A percentile compares a stretch with the other conserved stretches of the same genome.
Evolutionary conservation across 2,888 invertebrate genomes (phyloP).

Genomic region (Ornithoptera alexandrae): DNA sequence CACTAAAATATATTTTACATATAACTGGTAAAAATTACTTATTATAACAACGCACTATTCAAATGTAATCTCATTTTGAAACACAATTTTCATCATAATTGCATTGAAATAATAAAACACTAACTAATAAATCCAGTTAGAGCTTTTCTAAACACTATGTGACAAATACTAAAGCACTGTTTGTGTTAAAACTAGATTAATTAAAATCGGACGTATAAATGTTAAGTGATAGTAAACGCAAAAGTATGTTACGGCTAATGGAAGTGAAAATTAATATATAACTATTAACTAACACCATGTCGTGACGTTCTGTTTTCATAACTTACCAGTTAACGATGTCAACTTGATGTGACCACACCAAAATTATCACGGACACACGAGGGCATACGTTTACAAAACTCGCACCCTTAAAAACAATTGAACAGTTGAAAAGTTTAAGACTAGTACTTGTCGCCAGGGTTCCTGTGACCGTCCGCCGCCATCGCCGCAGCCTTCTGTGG

Average conservation of each 20-base stretch:
- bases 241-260: constrained; percentile 45
- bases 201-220: constrained; percentile 50
- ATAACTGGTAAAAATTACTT: neutral
- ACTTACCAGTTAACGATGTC: neutral
- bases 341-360: neutral
- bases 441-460: constrained; percentile 41
- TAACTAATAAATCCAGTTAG: no score
- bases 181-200: constrained; percentile 38
- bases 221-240: constrained; percentile 53
- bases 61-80: no score
- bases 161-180: neutral
- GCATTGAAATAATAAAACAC: neutral
- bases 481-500: constrained; percentile 85
- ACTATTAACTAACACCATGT: constrained; percentile 7
- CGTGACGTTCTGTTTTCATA: neutral
- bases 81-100: neutral
- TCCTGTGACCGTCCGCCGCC: constrained; percentile 77
- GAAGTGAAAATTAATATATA: constrained; percentile 42
- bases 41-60: no score
- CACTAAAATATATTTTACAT: neutral
- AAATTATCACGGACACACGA: neutral
- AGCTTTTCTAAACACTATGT: neutral
- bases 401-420: neutral
- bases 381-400: no score
- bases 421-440: neutral